These are phyloP conservation scores for Synanthedon vespiformis DNA, from an alignment of 2,888 invertebrate species.

Conservation along the genomic window DNA sequence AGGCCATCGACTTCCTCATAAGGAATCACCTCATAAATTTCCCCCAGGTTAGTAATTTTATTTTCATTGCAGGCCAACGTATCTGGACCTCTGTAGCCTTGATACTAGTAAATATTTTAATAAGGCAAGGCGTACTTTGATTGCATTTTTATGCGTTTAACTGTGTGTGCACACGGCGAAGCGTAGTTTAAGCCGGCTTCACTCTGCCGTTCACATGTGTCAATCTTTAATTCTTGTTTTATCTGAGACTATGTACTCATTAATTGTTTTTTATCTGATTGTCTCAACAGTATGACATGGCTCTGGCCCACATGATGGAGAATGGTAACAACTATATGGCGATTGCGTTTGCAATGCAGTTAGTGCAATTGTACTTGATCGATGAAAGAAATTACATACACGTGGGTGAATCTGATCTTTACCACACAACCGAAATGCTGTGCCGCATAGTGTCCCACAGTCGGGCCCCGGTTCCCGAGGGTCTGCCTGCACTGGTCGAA, in stretches of 20 bases:
- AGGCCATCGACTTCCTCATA: slow-evolving; percentile 91
- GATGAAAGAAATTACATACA: slow-evolving; percentile 83
- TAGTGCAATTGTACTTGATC: slow-evolving; percentile 87
- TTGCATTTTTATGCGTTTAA: no score
- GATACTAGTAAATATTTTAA: no score
- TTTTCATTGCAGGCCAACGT: not conserved
- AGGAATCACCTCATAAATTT: slow-evolving; percentile 85
- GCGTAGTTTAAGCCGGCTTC: no score
- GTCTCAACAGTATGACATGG: slow-evolving; percentile 76
- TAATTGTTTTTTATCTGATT: no score
- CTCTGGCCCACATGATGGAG: slow-evolving; percentile 88
- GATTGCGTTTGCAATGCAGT: slow-evolving; percentile 91
- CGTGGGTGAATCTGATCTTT: slow-evolving; percentile 86
- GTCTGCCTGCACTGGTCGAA: slow-evolving; percentile 84
- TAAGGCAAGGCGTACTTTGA: no score
- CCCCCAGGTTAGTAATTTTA: slow-evolving; percentile 63
- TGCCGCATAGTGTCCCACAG: slow-evolving; percentile 81
- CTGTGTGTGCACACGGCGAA: no score
- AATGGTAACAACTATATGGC: slow-evolving; percentile 85
- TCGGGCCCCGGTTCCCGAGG: slow-evolving; percentile 85
- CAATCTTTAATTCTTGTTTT: no score
- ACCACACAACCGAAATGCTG: slow-evolving; percentile 87
- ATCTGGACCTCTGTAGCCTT: no score
- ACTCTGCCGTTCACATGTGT: no score
- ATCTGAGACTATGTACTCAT: not conserved